Conservation (phyloP, 2,888 invertebrate species). For the Priapulus caudatus region DNA sequence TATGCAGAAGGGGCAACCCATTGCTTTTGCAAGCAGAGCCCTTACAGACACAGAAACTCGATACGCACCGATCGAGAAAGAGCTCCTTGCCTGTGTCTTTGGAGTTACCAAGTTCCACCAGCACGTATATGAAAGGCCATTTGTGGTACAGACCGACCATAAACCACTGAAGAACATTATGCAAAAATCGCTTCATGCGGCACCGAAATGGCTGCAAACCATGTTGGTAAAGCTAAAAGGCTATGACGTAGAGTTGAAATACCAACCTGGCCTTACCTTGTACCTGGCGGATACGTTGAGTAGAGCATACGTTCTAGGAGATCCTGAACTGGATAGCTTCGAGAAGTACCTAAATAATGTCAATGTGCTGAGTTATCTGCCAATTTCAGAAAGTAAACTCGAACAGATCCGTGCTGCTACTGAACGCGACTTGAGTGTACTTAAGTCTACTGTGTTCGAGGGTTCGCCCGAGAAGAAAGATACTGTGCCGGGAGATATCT, state of each 20-base stretch:
- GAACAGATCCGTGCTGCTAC: background rate
- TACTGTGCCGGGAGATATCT: background rate
- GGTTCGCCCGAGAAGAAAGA: background rate
- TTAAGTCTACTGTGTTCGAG: background rate
- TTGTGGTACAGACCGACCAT: background rate
- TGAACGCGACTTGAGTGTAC: background rate
- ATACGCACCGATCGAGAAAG: background rate
- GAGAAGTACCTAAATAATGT: slow-evolving; percentile 3
- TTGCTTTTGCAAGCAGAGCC: background rate
- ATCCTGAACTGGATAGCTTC: background rate
- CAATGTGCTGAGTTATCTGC: background rate
- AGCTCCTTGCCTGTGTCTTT: background rate
- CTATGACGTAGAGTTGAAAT: background rate
- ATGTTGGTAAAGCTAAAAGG: background rate
- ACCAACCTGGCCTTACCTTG: background rate
- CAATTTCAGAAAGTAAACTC: background rate
- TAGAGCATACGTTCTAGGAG: background rate
- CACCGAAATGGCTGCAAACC: background rate
- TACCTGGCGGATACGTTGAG: background rate
- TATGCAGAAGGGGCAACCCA: background rate
- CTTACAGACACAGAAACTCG: background rate
- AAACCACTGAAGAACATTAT: background rate
- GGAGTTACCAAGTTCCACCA: background rate
- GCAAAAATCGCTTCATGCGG: slow-evolving; percentile 1
- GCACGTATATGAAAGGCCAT: background rate